Percentiles rank a stretch among this genome's conserved stretches.
These are phyloP conservation scores for Urechis unicinctus DNA, from an alignment of 2,888 invertebrate species.

Conservation along the genomic window DNA sequence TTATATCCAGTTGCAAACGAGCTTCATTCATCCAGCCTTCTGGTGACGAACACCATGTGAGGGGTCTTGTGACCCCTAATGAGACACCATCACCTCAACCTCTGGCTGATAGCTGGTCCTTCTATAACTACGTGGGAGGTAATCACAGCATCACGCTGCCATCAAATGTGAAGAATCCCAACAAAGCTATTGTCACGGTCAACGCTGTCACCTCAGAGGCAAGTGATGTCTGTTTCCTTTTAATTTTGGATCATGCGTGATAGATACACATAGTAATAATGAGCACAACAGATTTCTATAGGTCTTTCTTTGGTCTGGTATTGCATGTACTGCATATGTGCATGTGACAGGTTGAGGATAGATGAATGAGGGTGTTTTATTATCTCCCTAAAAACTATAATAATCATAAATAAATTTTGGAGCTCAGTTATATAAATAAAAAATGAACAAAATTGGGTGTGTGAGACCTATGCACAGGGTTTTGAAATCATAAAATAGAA, in stretches of 20 bases:
- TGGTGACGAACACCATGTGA: not conserved
- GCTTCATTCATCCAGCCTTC: constrained; percentile 21
- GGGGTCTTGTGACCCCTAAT: constrained; percentile 15
- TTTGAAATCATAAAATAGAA: too few relatives aligned
- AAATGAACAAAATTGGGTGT: too few relatives aligned
- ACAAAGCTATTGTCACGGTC: constrained; percentile 65
- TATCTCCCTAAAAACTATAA: too few relatives aligned
- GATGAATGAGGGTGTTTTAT: too few relatives aligned
- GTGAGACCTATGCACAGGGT: too few relatives aligned
- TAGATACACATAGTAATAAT: too few relatives aligned
- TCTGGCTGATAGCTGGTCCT: constrained; percentile 44
- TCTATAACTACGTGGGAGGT: constrained; percentile 55
- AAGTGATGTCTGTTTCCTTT: constrained; percentile 10
- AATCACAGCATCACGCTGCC: constrained; percentile 25
- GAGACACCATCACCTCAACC: constrained; percentile 18
- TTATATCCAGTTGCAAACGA: constrained; percentile 32
- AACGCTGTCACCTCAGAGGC: constrained; percentile 62
- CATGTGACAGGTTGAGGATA: too few relatives aligned
- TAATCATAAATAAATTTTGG: too few relatives aligned
- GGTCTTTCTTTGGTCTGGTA: too few relatives aligned
- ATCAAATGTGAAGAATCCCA: constrained; percentile 56
- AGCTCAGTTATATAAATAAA: too few relatives aligned
- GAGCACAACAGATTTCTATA: too few relatives aligned
- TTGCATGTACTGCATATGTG: too few relatives aligned
- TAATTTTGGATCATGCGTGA: not conserved